Base-by-base conservation (phyloP, 2,888 invertebrate genomes). In the Meganola albula region DNA sequence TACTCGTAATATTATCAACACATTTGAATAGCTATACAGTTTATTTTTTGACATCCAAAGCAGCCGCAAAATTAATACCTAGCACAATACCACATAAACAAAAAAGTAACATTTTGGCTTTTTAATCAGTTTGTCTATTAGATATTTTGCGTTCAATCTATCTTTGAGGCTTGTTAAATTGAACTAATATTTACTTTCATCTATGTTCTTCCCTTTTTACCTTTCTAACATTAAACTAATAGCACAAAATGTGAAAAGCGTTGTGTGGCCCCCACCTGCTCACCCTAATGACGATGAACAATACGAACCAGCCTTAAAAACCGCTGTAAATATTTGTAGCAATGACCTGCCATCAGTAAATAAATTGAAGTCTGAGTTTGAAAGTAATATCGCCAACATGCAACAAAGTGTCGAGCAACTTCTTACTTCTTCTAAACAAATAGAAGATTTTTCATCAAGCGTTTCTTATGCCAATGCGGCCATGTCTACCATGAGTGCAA, bases 241-340 rank as follows among this genome's bases (percentile, higher is more conserved):
- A 87, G 87, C 66, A 56, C 78, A 82, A 74, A 83, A 70, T 66
- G 69, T 83, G 37, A 87, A 84, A 78, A 86, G 80, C 64, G 70
- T 87, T 60, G 83, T 85, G 66, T 87, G 87, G 87, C 87, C 87
- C 70, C 83, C 83, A 52, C 78, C 75, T 33, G 24, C 42, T 45
- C 82, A 78, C 58, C 75, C 75, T 34, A 68, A 75, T 34, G 80
- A 83, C 63, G 80, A 80, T 62, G 82, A 83, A 72, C 64, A 63
- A 51, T 46, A 54, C 29, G 65, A 71, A 37, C 37, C 57, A 8
- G 59, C 48, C 35, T 44, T 58, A 10, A 58, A 59, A 37, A 48
- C 52, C 12, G 53, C 43, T 18, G 56, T 49, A 31, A 48, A 53
- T 27, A 28, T 41, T 16, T 37, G 38, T 27, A 48, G 47, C 22